Base-by-base conservation (phyloP, 2,888 invertebrate genomes). In the Protophormia terraenovae region DNA sequence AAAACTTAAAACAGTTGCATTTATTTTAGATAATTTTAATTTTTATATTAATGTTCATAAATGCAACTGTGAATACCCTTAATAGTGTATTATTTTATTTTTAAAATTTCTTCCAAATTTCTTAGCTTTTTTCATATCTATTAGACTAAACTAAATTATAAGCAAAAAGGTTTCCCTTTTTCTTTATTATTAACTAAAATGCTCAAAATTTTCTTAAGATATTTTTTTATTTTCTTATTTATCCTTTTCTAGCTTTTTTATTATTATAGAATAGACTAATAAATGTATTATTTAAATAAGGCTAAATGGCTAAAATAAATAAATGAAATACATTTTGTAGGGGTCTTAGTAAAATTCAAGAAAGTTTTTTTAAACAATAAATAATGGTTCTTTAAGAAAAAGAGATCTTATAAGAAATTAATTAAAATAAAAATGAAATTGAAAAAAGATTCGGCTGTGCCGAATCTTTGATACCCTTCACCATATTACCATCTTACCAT, bases 131-230 rank as follows among this genome's bases (percentile, higher is more conserved):
- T 41, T 45, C 27, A 45, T 24, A 66, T n/a, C n/a, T n/a, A 16
- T 45, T 45, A n/a, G 35, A 16, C 12, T 12, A 5, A n/a, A 29
- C 14, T n/a, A n/a, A 55, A 71, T 12, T 2, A n/a, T 1, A 67
- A 35, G 24, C 6, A 38, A 79, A n/a, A 71, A 71, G 50, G 71
- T 79, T 71, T 79, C 78, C 53, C 10, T 50, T 71, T 76, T 67
- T 45, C 45, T n/a, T n/a, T n/a, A n/a, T n/a, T n/a, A n/a, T n/a
- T n/a, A 45, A 67, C 16, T 35, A 16, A 24, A 67, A 58, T 72
- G 45, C 32, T 58, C 32, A 64, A 62, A 62, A 35, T 2, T 75
- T 3, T 50, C 10, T 50, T 12, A 50, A 50, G 8, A 22, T 64
- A 7, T 60, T 35, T 2, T 32, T 60, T 16, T 0, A 27, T 10